A percentile compares a stretch with the other conserved stretches of the same genome.
These are phyloP conservation scores for Spheniscus humboldti DNA, from an alignment of 2,797 vertebrate genomes.

Conservation along the genomic window DNA sequence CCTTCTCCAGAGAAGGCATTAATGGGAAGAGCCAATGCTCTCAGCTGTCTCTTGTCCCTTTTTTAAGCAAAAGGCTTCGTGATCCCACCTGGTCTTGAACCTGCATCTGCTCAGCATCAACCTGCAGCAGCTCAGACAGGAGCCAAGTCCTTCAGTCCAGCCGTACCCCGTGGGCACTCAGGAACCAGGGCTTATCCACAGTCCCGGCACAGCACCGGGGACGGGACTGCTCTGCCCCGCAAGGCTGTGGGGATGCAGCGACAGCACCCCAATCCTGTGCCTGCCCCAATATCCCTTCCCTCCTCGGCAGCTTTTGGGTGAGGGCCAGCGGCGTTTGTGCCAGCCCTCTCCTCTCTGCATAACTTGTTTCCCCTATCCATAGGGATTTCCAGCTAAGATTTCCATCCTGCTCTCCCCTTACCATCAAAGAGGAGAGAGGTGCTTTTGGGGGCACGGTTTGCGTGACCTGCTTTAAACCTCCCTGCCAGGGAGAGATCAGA, in stretches of 20 bases:
- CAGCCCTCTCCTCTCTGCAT: neutral
- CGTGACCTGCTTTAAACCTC: neutral
- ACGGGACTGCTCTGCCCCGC: neutral
- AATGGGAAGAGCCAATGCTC: neutral
- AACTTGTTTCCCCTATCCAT: accelerated
- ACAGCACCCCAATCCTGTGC: neutral
- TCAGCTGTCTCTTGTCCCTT: neutral
- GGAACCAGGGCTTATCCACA: neutral
- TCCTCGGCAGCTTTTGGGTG: neutral
- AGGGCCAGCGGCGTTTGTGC: accelerated
- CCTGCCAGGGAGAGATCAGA: neutral
- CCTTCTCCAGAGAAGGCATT: neutral
- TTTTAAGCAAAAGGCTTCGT: neutral
- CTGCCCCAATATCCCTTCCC: neutral
- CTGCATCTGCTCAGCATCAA: neutral
- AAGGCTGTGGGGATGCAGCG: neutral
- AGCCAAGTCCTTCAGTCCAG: accelerated
- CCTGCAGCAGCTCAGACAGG: accelerated
- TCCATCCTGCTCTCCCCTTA: neutral
- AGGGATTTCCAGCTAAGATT: neutral
- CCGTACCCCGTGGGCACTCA: accelerated
- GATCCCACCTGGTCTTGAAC: neutral
- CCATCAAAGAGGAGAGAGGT: neutral
- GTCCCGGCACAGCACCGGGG: neutral
- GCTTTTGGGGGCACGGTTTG: neutral